Evolutionary conservation across 1,140 invertebrate species (phyloP).

Genomic region (Littorina saxatilis): DNA sequence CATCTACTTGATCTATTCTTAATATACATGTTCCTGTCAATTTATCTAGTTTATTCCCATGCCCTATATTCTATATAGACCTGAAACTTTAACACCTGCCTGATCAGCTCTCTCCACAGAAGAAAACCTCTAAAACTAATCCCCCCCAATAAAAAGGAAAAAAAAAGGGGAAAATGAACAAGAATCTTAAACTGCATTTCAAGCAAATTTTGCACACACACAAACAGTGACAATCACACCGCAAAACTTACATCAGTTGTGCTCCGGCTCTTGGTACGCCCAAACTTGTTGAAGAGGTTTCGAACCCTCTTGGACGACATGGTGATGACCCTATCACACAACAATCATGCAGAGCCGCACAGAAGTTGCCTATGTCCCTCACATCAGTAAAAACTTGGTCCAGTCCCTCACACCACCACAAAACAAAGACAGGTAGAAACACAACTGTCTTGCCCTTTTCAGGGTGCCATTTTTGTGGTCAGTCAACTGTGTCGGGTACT

Average conservation of each 20-base stretch:
- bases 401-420: background rate
- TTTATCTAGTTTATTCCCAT: too few relatives aligned
- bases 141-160: too few relatives aligned
- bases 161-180: too few relatives aligned
- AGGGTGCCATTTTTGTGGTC: background rate
- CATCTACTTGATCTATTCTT: too few relatives aligned
- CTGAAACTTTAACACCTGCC: too few relatives aligned
- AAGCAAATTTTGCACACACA: too few relatives aligned
- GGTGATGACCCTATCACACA: background rate
- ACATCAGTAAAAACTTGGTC: conserved; percentile 8
- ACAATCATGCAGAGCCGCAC: background rate
- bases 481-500: background rate
- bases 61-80: too few relatives aligned
- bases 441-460: background rate
- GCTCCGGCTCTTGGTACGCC: conserved; percentile 35
- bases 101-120: too few relatives aligned
- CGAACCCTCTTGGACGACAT: conserved; percentile 32
- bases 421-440: background rate
- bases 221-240: too few relatives aligned
- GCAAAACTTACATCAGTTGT: conserved; percentile 39
- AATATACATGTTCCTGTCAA: too few relatives aligned
- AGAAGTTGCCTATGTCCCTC: background rate
- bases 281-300: conserved; percentile 28
- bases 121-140: too few relatives aligned
- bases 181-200: too few relatives aligned